These are phyloP conservation scores for Noctilio leporinus DNA, from an alignment of 2,113 vertebrate genomes.

Conservation along the genomic window DNA sequence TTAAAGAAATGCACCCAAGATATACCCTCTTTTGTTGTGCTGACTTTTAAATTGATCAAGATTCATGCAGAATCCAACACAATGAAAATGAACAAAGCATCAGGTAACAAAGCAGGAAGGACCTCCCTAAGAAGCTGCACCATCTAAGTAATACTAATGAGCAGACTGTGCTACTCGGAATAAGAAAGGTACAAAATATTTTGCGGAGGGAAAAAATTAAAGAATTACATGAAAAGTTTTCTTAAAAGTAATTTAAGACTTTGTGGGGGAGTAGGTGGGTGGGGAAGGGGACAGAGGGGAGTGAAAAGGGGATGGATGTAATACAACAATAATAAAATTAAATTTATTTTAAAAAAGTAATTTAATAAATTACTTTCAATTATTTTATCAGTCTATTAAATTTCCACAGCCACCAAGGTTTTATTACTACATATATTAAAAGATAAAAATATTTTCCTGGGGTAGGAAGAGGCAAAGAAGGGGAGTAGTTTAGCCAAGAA, in stretches of 20 bases:
- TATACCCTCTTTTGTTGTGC: background rate
- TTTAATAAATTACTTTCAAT: background rate
- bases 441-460: background rate
- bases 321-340: too few species aligned
- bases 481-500: too few species aligned
- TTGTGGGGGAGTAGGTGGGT: too few species aligned
- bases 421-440: background rate
- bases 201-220: background rate
- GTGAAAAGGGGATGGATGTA: too few species aligned
- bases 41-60: background rate
- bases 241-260: background rate
- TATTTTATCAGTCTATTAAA: background rate
- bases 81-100: background rate
- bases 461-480: too few species aligned
- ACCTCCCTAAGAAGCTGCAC: background rate
- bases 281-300: too few species aligned
- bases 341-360: too few species aligned
- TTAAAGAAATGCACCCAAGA: background rate
- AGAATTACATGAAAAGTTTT: background rate
- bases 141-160: accelerated
- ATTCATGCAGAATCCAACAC: background rate
- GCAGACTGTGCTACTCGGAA: background rate
- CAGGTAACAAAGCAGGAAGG: background rate
- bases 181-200: background rate
- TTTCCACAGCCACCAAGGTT: background rate